A percentile compares a stretch with the other conserved stretches of the same genome.
phyloP scores from a whole-genome alignment of 2,797 vertebrate genomes.

The Cyclopterus lumpus region DNA sequence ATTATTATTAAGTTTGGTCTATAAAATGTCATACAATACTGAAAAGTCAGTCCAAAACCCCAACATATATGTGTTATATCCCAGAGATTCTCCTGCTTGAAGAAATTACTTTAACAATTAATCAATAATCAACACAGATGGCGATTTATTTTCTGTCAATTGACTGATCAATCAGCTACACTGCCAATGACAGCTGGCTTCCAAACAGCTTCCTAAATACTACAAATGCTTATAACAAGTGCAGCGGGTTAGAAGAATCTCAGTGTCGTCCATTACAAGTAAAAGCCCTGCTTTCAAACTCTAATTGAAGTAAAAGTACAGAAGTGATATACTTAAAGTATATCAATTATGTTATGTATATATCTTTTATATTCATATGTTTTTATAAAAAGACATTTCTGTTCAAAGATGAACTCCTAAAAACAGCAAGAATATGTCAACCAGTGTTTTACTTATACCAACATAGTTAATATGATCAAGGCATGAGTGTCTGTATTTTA shows the following conservation, averaged over 20 bases:
- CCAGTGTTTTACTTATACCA: not conserved
- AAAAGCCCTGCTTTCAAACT: not conserved
- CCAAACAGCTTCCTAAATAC: constrained; percentile 9
- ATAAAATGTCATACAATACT: not conserved
- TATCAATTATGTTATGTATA: not conserved
- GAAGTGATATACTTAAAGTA: not conserved
- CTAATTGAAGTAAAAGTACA: not conserved
- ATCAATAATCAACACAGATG: not conserved
- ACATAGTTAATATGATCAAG: not conserved
- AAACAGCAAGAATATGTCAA: not conserved
- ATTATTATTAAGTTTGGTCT: not conserved
- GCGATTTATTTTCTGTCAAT: not conserved
- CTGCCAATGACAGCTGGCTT: constrained; percentile 3
- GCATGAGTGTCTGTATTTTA: not conserved
- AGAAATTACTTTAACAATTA: not conserved
- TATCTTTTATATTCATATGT: not conserved
- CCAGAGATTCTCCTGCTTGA: not conserved
- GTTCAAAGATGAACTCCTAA: not conserved
- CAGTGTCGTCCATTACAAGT: not conserved
- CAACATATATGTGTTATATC: not conserved
- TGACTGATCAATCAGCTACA: not conserved
- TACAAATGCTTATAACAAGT: not conserved
- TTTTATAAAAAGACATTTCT: not conserved
- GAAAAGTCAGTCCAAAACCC: not conserved
- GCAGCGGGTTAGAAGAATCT: not conserved